These are phyloP conservation scores for Xiphophorus hellerii DNA, from an alignment of 2,113 vertebrate species.

Conservation along the genomic window DNA sequence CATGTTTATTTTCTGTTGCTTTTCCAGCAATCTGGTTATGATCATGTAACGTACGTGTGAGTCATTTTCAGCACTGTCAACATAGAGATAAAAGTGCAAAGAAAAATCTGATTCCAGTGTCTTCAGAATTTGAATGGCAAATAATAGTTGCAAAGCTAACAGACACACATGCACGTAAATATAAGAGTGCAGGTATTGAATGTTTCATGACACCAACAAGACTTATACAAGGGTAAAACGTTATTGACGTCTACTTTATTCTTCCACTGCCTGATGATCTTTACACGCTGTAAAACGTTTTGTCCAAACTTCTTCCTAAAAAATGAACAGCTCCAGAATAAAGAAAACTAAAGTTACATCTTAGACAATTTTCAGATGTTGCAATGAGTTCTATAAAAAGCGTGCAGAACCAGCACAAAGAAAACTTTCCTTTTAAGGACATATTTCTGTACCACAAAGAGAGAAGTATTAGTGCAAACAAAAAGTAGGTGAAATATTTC, in stretches of 20 bases:
- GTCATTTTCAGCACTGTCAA: constrained; percentile 29
- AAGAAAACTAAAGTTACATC: too few species aligned
- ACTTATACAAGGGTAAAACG: neutral
- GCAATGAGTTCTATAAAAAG: too few species aligned
- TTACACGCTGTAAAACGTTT: neutral
- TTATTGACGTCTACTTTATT: neutral
- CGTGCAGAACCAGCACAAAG: too few species aligned
- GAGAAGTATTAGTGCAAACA: too few species aligned
- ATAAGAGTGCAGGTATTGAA: neutral
- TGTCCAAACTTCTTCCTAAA: too few species aligned
- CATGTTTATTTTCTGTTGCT: constrained; percentile 50
- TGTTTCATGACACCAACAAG: neutral
- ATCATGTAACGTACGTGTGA: constrained; percentile 43
- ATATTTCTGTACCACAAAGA: too few species aligned
- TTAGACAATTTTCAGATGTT: too few species aligned
- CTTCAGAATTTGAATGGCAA: neutral
- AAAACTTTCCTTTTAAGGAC: too few species aligned
- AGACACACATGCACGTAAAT: neutral
- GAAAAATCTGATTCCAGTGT: neutral
- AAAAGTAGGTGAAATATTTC: too few species aligned
- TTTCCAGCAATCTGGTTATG: constrained; percentile 53
- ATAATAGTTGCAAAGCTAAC: neutral
- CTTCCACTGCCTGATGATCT: neutral
- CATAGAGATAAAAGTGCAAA: constrained; percentile 22
- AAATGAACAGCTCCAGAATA: too few species aligned